Evolutionary conservation across 2,888 invertebrate species (phyloP), one percentile per base, ranked within the genome.

Genomic region (Anodontia alba): DNA sequence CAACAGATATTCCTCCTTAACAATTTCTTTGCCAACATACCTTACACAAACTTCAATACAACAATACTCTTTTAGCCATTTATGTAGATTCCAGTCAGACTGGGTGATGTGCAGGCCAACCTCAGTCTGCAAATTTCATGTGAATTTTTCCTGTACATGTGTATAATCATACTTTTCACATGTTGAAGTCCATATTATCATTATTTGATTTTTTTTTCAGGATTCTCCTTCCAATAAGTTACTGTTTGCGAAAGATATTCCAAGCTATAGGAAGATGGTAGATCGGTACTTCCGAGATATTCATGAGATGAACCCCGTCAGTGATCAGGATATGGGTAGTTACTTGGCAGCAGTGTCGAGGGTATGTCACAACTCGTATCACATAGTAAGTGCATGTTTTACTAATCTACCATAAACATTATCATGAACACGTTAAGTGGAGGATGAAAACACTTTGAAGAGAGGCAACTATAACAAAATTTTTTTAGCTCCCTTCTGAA

Each of bases 191-290:
- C n/a, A n/a, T n/a, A n/a, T n/a, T n/a, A n/a, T n/a, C n/a, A n/a
- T n/a, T n/a, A n/a, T n/a, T n/a, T n/a, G n/a, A n/a, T n/a, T n/a
- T n/a, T n/a, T 54, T 23, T 42, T 87, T 87, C 91, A 94, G 96
- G 99, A 99, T 95, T 99, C 99, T 66, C 99, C 99, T 91, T 98
- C 99, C 95, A 99, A 99, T 91, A 99, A 99, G 95, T 96, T 99
- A 92, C 96, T 99, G 90, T 99, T 99, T 95, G 99, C 99, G 94
- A 99, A 99, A 96, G 99, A 99, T 96, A 94, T 94, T 82, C 93
- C 93, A 51, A 90, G 90, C 51, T 94, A 93, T 83, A 90, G 93
- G 31, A 90, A 91, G 81, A 86, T 91, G 88, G 93, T 94, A 17
- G 91, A 92, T 73, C 90, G 92, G 77, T 96, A 95, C 90, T 96